Evolutionary conservation across 2,113 vertebrate genomes (phyloP).

Genomic region (Oncorhynchus clarkii): DNA sequence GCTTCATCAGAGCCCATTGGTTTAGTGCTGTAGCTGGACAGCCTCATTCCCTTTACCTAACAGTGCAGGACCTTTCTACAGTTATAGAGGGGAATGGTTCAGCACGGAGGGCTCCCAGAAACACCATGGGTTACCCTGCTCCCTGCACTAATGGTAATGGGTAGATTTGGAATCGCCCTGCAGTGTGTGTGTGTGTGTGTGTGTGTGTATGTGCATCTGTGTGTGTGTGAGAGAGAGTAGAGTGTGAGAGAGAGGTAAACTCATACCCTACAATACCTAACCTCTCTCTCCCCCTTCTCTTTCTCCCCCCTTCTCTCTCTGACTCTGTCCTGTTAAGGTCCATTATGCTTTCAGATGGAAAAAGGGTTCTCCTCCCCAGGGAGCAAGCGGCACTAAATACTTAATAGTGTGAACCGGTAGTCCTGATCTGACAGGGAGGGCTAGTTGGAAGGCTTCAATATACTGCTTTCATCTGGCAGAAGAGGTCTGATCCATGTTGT

Average conservation of each 20-base stretch:
- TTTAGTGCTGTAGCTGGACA: constrained; percentile 43
- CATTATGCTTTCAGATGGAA: constrained; percentile 18
- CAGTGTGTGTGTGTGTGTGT: constrained; percentile 26
- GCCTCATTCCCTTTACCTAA: constrained; percentile 14
- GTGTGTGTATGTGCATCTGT: background rate
- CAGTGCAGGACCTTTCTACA: constrained; percentile 32
- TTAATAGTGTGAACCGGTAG: constrained; percentile 44
- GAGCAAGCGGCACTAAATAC: constrained; percentile 41
- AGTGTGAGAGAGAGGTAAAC: no score
- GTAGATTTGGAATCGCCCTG: constrained; percentile 26
- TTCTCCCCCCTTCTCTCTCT: no score
- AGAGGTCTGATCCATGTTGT: constrained; percentile 21
- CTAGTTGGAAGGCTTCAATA: constrained; percentile 28
- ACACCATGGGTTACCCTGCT: constrained; percentile 29
- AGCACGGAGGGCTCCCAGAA: constrained; percentile 20
- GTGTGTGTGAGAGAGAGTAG: background rate
- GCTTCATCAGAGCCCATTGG: background rate
- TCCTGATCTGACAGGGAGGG: constrained; percentile 42
- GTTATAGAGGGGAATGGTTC: constrained; percentile 39
- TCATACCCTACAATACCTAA: no score
- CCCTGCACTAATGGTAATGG: constrained; percentile 54
- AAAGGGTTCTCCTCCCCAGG: constrained; percentile 28
- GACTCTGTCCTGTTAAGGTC: no score
- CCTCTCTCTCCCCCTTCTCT: no score
- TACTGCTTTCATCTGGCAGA: constrained; percentile 33